These are phyloP conservation scores for Nothocercus nigrocapillus DNA, from an alignment of 2,113 vertebrate genomes.

Conservation along the genomic window DNA sequence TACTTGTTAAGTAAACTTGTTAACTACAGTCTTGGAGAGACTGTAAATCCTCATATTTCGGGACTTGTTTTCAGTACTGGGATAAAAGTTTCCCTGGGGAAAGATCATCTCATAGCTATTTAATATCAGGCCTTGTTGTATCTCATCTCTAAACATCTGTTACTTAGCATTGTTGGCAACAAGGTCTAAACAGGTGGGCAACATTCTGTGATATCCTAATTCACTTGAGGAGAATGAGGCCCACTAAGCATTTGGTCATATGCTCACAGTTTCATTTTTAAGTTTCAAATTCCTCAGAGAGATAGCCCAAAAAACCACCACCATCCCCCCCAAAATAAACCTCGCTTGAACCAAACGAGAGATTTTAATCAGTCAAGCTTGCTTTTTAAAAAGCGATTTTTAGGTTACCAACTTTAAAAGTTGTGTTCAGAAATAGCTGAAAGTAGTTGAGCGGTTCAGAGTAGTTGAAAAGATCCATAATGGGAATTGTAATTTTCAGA, in stretches of 20 bases:
- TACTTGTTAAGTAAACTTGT: background rate
- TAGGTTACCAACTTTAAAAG: background rate
- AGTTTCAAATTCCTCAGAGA: background rate
- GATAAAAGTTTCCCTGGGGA: background rate
- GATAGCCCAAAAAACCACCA: background rate
- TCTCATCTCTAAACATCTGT: conserved; percentile 5
- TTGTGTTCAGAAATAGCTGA: background rate
- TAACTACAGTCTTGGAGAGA: background rate
- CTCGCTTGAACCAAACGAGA: background rate
- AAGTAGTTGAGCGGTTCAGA: background rate
- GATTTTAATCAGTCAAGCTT: background rate
- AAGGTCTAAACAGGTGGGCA: background rate
- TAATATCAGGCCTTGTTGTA: background rate
- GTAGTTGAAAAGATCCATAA: background rate
- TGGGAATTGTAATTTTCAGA: background rate
- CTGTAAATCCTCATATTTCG: background rate
- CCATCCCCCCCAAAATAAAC: background rate
- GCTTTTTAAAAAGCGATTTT: background rate
- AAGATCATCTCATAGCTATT: background rate
- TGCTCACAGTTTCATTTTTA: background rate
- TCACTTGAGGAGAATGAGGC: background rate
- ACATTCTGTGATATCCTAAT: background rate
- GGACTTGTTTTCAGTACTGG: background rate
- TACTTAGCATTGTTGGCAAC: background rate
- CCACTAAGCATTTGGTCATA: background rate